These are phyloP conservation scores for Antheraea yamamai DNA, from an alignment of 2,888 invertebrate genomes.

Conservation along the genomic window DNA sequence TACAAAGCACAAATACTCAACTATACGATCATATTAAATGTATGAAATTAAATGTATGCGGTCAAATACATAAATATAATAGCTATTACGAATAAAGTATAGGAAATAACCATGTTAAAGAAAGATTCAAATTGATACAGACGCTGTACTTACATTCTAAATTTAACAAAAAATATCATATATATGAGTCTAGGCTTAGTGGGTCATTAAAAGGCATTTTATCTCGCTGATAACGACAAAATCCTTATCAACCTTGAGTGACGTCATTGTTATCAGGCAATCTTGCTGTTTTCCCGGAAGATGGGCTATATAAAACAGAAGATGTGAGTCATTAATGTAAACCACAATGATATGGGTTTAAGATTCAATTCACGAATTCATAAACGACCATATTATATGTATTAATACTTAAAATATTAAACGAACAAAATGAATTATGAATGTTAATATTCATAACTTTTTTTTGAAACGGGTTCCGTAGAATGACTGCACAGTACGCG, in stretches of 20 bases:
- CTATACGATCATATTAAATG: neutral
- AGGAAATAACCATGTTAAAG: neutral
- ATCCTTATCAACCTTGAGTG: constrained; percentile 58
- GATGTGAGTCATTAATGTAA: constrained; percentile 7
- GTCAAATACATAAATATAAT: neutral
- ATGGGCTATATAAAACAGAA: constrained; percentile 23
- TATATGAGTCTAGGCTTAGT: constrained; percentile 34
- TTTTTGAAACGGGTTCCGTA: no score
- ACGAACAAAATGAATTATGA: no score
- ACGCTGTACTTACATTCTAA: constrained; percentile 26
- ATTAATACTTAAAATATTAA: neutral
- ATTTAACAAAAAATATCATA: constrained; percentile 21
- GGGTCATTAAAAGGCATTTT: constrained; percentile 43
- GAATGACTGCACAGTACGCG: no score
- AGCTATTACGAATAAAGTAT: neutral
- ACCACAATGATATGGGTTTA: constrained; percentile 7
- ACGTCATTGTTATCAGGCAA: constrained; percentile 38
- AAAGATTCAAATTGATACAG: neutral
- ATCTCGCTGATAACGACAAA: constrained; percentile 46
- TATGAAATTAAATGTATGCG: neutral
- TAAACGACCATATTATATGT: neutral
- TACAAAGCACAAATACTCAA: neutral
- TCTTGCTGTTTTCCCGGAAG: constrained; percentile 28
- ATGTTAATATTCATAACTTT: no score
- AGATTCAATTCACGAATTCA: constrained; percentile 7